Evolutionary conservation across 2,888 invertebrate species (phyloP), one percentile per base, ranked within the genome.

Genomic region (Griposia aprilina): DNA sequence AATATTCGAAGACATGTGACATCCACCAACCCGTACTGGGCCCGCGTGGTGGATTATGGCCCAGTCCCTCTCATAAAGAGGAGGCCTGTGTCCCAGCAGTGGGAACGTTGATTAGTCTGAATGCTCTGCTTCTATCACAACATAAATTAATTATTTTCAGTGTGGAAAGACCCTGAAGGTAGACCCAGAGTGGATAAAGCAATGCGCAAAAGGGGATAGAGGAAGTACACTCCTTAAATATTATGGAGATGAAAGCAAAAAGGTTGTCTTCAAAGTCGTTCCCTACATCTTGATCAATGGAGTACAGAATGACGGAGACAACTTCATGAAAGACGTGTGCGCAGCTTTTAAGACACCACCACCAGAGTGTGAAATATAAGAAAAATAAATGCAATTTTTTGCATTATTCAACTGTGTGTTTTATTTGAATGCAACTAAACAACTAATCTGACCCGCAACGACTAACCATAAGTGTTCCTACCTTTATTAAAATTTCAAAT

Each of bases 261-360:
- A 87, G 71, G 88, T 82, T 5, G 78, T 85, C 26, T 92, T 86
- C 62, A 41, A 80, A 0, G 89, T 23, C 48, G 92, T 93, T 8
- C 94, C 95, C 4, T 89, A 91, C 76, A 80, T 93, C 23, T 80
- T 93, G 11, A 88, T 95, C 67, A 93, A 95, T 76, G 93, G 92
- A n/a, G 77, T 67, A 4, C 72, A 50, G 13, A 89, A 87, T 71
- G 62, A 72, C 3, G 89, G 87, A 0, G 72, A 82, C 10, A 69
- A 92, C 57, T 90, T 94, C 41, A 81, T 91, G 80, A 82, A 74
- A 67, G 90, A 91, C 36, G 89, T 94, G 8, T 95, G 94, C 83
- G 88, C 87, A 59, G 89, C 90, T 6, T 92, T 93, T 80, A 83
- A 74, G 1, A 84, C 81, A 10, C 93, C 92, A 6, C 94, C 94